A percentile compares a stretch with the other conserved stretches of the same genome.
phyloP scores from a whole-genome alignment of 2,113 vertebrate genomes.

The Physeter macrocephalus region DNA sequence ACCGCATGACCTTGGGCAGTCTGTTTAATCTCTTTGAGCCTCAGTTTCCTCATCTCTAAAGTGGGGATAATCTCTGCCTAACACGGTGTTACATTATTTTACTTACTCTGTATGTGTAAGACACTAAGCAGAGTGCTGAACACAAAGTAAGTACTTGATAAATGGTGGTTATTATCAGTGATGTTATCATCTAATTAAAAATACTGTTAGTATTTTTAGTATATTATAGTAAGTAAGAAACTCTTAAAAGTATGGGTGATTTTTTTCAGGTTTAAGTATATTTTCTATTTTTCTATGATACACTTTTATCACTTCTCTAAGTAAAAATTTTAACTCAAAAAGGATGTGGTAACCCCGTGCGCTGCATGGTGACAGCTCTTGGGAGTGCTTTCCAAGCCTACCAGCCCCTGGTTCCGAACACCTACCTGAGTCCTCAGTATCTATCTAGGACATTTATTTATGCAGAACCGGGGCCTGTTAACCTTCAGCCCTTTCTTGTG shows the following conservation, averaged over 20 bases:
- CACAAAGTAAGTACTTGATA: neutral
- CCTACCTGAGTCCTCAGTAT: rapidly evolving
- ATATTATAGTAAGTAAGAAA: neutral
- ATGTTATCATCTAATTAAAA: neutral
- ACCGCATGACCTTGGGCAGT: no score
- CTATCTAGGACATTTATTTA: neutral
- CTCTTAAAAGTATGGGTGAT: neutral
- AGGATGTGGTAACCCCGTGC: no score
- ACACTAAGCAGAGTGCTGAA: neutral
- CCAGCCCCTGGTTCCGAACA: rapidly evolving
- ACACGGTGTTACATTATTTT: neutral
- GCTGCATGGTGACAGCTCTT: rapidly evolving
- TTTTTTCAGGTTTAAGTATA: neutral
- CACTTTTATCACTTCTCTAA: neutral
- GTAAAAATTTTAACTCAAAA: neutral
- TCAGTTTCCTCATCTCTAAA: neutral
- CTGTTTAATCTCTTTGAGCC: neutral
- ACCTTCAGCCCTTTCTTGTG: neutral
- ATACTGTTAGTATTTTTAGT: neutral
- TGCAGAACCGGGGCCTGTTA: neutral
- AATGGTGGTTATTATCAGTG: neutral
- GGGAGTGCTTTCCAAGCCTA: neutral
- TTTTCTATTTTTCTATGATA: neutral
- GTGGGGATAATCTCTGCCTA: neutral
- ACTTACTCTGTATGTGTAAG: neutral